Evolutionary conservation across 2,888 invertebrate species (phyloP).

Genomic region (Drosophila dives): DNA sequence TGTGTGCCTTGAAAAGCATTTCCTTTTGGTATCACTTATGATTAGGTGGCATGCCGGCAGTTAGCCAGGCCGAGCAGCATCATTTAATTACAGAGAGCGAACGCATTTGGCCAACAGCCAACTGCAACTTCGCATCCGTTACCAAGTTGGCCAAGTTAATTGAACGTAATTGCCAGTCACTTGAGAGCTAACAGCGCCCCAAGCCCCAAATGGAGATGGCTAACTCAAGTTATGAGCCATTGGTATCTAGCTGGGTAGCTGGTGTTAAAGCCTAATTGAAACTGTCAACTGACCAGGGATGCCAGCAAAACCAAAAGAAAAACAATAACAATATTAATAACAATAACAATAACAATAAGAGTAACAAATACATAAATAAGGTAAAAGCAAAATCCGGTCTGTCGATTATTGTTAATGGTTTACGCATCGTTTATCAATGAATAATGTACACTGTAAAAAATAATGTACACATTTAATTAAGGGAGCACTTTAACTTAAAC

Average conservation of each 20-base stretch:
- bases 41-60: conserved; percentile 76
- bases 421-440: conserved; percentile 14
- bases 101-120: conserved; percentile 66
- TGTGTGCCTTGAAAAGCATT: conserved; percentile 67
- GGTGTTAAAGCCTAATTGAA: conserved; percentile 65
- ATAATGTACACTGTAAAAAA: conserved; percentile 21
- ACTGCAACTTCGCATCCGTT: conserved; percentile 63
- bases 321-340: not conserved
- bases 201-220: conserved; percentile 40
- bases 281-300: conserved; percentile 52
- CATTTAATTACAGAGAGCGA: conserved; percentile 69
- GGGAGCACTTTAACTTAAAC: not conserved
- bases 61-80: conserved; percentile 46
- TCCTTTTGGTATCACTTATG: conserved; percentile 78
- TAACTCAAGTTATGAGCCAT: conserved; percentile 25
- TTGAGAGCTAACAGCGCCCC: conserved; percentile 68
- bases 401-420: conserved; percentile 45
- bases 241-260: conserved; percentile 5
- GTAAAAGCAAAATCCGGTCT: conserved; percentile 23
- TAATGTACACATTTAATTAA: not conserved
- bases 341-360: not conserved
- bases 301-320: conserved; percentile 16
- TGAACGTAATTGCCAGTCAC: conserved; percentile 78
- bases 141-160: conserved; percentile 77
- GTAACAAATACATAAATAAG: conserved; percentile 8